These are phyloP conservation scores for Coracopsis vasa DNA, from an alignment of 2,113 vertebrate genomes.

Conservation along the genomic window DNA sequence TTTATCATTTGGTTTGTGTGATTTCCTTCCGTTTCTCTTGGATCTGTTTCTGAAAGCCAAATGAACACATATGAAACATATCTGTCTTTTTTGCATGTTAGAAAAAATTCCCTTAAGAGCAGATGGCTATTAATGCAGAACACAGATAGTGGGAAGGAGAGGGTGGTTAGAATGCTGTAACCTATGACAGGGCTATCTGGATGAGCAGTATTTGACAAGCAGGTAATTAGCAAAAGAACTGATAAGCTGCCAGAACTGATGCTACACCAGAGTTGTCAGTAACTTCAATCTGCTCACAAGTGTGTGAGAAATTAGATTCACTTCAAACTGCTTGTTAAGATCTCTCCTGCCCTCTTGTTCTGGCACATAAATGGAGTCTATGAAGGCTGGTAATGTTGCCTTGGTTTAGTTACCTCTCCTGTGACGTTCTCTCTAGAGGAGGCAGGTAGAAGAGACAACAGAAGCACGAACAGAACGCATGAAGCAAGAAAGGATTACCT, in stretches of 20 bases:
- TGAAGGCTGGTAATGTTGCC: background rate
- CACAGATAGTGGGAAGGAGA: background rate
- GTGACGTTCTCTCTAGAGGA: conserved; percentile 68
- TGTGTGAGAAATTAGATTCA: background rate
- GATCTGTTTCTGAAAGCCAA: background rate
- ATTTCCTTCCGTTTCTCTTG: background rate
- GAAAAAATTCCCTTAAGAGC: background rate
- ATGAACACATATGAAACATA: background rate
- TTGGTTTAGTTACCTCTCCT: background rate
- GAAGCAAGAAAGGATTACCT: conserved; percentile 72
- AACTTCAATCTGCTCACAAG: background rate
- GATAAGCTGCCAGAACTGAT: background rate
- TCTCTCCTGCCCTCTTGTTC: background rate
- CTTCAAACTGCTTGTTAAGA: background rate
- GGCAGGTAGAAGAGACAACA: conserved; percentile 70
- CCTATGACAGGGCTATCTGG: background rate
- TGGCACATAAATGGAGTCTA: background rate
- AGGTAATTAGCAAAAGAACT: background rate
- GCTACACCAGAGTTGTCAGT: background rate
- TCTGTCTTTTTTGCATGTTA: background rate
- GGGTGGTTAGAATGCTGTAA: background rate
- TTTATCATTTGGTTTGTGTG: background rate
- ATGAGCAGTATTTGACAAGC: background rate
- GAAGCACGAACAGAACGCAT: conserved; percentile 74
- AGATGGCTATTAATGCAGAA: background rate